Evolutionary conservation across 30 jellyfish, hydroid and myxozoan species (phyloP).

Genomic region (Turritopsis dohrnii): DNA sequence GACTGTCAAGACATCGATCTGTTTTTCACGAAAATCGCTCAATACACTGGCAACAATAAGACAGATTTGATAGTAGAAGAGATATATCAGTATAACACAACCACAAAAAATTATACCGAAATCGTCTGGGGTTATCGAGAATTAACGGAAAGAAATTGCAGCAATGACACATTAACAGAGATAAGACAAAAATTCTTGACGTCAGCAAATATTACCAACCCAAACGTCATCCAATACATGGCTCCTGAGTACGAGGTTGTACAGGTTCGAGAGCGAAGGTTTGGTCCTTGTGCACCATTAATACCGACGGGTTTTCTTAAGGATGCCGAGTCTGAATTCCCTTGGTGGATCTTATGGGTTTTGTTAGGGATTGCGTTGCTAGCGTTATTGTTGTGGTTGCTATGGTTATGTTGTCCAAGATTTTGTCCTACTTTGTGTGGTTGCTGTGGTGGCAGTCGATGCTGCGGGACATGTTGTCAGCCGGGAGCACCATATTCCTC

Average conservation of each 20-base stretch:
- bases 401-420: constrained; percentile 89
- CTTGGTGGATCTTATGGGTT: constrained; percentile 85
- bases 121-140: constrained; percentile 69
- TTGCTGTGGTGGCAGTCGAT: constrained; percentile 30
- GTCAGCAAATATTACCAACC: constrained; percentile 21
- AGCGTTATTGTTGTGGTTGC: constrained; percentile 59
- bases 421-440: constrained; percentile 73
- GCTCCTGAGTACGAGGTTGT: constrained; percentile 61
- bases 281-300: constrained; percentile 35
- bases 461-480: constrained; percentile 63
- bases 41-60: constrained; percentile 35
- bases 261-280: not conserved
- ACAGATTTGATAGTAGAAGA: constrained; percentile 36
- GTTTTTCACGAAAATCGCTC: constrained; percentile 42
- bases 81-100: constrained; percentile 1
- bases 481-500: constrained; percentile 77
- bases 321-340: constrained; percentile 27
- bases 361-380: constrained; percentile 64
- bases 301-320: constrained; percentile 22
- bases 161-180: constrained; percentile 37
- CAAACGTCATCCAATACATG: constrained; percentile 43
- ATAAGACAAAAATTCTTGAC: constrained; percentile 30
- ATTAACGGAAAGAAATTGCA: constrained; percentile 47
- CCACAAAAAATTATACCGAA: constrained; percentile 28
- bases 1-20: constrained; percentile 54